These are phyloP conservation scores for Axis porcinus DNA, from an alignment of 2,113 vertebrate species.

Conservation along the genomic window DNA sequence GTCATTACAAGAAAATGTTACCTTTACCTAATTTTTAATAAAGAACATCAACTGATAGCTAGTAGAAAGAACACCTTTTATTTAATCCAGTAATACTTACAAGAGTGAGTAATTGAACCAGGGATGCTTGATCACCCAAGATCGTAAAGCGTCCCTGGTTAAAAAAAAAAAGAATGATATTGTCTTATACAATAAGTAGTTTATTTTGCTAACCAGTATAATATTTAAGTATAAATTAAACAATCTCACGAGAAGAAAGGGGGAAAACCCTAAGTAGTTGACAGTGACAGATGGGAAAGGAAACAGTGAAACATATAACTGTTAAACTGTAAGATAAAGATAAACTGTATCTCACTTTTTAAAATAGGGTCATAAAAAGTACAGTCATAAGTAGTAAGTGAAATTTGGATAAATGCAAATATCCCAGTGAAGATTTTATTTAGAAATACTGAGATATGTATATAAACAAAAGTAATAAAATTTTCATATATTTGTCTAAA, in stretches of 20 bases:
- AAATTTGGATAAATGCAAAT: not conserved
- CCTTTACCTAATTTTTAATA: constrained; percentile 13
- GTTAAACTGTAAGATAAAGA: not conserved
- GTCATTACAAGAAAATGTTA: not conserved
- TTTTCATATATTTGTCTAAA: not conserved
- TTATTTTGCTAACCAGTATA: not conserved
- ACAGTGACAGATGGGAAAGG: not conserved
- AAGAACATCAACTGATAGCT: not conserved
- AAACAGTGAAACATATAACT: not conserved
- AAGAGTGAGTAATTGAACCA: constrained; percentile 83
- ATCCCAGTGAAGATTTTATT: not conserved
- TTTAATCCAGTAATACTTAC: constrained; percentile 78
- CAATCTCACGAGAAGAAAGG: not conserved
- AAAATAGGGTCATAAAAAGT: not conserved
- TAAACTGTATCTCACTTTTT: not conserved
- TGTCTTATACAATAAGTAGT: not conserved
- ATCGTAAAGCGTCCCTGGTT: constrained; percentile 74
- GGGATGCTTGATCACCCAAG: constrained; percentile 66
- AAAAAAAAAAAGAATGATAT: constrained; percentile 21
- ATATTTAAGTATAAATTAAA: not conserved
- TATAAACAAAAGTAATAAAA: not conserved
- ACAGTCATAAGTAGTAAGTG: not conserved
- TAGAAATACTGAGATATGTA: not conserved
- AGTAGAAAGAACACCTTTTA: constrained; percentile 42
- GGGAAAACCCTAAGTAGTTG: not conserved